A percentile compares a stretch with the other conserved stretches of the same genome.
Conservation (phyloP, 2,888 invertebrate genomes). For the Erpobdella octoculata region DNA sequence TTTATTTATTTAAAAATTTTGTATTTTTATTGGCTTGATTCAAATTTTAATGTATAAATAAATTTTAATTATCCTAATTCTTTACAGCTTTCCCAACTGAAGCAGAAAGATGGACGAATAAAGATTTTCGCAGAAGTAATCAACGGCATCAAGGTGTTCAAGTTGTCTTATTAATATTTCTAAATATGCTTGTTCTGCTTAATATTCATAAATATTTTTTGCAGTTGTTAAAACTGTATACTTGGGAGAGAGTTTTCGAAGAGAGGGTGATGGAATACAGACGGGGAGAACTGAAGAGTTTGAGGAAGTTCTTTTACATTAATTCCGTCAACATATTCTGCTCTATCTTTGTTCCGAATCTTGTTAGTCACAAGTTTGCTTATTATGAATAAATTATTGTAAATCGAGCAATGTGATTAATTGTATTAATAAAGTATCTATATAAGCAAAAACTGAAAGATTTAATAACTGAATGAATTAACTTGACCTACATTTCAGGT, state of each 20-base stretch:
- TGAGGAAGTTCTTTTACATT: slow-evolving; percentile 6
- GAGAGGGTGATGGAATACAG: neutral
- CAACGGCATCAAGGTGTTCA: slow-evolving; percentile 25
- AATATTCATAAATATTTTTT: neutral
- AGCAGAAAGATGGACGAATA: slow-evolving; percentile 15
- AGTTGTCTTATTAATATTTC: neutral
- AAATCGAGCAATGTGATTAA: neutral
- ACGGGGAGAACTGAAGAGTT: neutral
- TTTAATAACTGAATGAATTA: too few relatives aligned
- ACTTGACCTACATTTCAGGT: too few relatives aligned
- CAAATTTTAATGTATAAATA: neutral
- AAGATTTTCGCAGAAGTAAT: slow-evolving; percentile 23
- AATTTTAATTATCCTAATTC: neutral
- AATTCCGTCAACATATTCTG: slow-evolving; percentile 8
- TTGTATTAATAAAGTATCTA: neutral
- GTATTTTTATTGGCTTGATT: too few relatives aligned
- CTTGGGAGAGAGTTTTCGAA: slow-evolving; percentile 3
- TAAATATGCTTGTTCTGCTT: neutral
- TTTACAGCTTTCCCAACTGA: slow-evolving; percentile 1
- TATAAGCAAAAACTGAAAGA: neutral
- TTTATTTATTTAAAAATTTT: too few relatives aligned
- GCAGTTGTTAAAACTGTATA: slow-evolving; percentile 7
- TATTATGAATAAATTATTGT: neutral
- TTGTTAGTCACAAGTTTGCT: neutral
- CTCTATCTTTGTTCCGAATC: slow-evolving; percentile 5